These are phyloP conservation scores for Macaria liturata DNA, from an alignment of 2,888 invertebrate species.

Conservation along the genomic window DNA sequence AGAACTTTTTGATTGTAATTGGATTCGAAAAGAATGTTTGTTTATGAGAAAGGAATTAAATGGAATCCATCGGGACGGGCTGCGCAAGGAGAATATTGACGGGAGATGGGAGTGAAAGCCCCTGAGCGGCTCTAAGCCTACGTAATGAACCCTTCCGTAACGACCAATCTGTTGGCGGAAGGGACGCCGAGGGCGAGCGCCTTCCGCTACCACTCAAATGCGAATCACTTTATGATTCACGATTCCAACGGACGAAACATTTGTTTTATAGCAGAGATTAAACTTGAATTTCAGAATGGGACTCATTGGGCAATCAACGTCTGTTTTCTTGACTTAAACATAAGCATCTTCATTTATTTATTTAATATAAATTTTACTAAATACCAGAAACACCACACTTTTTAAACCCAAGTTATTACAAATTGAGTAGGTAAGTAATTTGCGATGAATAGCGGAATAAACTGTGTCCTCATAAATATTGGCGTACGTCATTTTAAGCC, in stretches of 20 bases:
- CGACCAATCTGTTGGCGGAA: conserved; percentile 46
- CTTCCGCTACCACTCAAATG: conserved; percentile 40
- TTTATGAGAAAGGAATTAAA: conserved; percentile 18
- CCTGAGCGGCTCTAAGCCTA: conserved; percentile 45
- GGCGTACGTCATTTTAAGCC: not conserved
- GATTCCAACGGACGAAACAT: conserved; percentile 3
- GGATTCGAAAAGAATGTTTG: conserved; percentile 10
- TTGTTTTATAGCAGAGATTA: not conserved
- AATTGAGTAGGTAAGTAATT: no score
- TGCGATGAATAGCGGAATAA: no score
- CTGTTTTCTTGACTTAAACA: no score
- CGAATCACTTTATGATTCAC: conserved; percentile 30
- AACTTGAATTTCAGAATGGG: no score
- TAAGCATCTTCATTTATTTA: no score
- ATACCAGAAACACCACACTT: no score
- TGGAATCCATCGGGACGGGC: conserved; percentile 17
- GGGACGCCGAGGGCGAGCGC: conserved; percentile 32
- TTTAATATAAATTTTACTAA: no score
- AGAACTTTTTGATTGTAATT: conserved; percentile 6
- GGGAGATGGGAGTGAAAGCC: conserved; percentile 51
- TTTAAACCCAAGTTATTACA: no score
- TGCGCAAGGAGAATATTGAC: conserved; percentile 39
- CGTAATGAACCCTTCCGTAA: conserved; percentile 60
- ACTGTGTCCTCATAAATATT: no score
- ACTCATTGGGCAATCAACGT: no score